phyloP scores from a whole-genome alignment of 2,888 invertebrate genomes.

The Phengaris arion region DNA sequence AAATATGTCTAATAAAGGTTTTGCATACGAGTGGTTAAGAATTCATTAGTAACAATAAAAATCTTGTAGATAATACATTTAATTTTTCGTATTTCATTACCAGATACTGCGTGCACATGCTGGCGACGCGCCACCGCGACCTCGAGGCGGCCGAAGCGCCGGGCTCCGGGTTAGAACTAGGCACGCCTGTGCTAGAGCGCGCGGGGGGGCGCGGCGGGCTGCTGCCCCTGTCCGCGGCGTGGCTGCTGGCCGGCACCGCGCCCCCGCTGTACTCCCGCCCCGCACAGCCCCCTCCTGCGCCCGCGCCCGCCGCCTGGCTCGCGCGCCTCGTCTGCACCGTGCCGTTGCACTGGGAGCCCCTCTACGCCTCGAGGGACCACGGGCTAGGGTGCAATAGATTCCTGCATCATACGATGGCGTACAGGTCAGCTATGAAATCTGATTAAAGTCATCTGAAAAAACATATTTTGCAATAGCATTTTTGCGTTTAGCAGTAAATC shows the following conservation, averaged over 20 bases:
- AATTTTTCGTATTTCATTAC: background rate
- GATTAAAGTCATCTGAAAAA: too few relatives aligned
- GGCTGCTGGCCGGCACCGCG: constrained; percentile 84
- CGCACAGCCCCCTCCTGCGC: constrained; percentile 47
- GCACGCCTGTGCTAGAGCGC: constrained; percentile 84
- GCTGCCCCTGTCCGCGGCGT: constrained; percentile 83
- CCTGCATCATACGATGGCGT: constrained; percentile 90
- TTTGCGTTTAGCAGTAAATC: too few relatives aligned
- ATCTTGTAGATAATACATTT: constrained; percentile 32
- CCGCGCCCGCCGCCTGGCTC: constrained; percentile 81
- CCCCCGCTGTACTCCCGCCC: constrained; percentile 79
- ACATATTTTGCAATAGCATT: too few relatives aligned
- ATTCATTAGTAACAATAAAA: too few relatives aligned
- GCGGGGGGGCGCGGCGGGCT: constrained; percentile 53
- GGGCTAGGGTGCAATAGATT: constrained; percentile 94
- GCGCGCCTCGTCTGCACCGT: constrained; percentile 82
- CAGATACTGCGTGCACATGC: constrained; percentile 71
- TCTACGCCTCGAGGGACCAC: constrained; percentile 91
- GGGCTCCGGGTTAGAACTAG: constrained; percentile 80
- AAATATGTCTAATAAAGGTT: too few relatives aligned
- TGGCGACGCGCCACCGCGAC: constrained; percentile 79
- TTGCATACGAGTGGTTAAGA: too few relatives aligned
- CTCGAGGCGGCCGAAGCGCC: constrained; percentile 54
- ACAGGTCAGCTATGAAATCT: constrained; percentile 60
- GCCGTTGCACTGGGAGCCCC: constrained; percentile 90